Evolutionary conservation across 2,797 vertebrate species (phyloP).

Genomic region (Cuculus canorus): DNA sequence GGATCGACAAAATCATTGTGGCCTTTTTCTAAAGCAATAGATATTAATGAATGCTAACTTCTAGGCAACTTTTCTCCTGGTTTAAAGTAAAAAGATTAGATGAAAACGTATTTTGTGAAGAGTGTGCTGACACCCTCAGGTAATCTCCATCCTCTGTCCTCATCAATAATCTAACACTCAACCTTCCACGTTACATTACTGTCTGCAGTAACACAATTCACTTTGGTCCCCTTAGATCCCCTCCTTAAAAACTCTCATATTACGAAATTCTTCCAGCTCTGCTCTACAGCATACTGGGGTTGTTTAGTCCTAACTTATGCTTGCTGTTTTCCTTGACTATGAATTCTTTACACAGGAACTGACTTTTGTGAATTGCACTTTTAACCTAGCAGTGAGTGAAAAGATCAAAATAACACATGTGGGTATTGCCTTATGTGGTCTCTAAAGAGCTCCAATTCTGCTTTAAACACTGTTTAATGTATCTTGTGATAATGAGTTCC

Average conservation of each 20-base stretch:
- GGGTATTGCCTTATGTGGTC: not conserved
- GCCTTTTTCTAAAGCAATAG: not conserved
- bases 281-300: not conserved
- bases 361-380: slow-evolving; percentile 34
- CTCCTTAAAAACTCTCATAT: slow-evolving; percentile 51
- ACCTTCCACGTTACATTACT: slow-evolving; percentile 13
- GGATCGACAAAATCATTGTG: slow-evolving; percentile 2
- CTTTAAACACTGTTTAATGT: not conserved
- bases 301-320: slow-evolving; percentile 41
- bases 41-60: slow-evolving; percentile 42
- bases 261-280: slow-evolving; percentile 46
- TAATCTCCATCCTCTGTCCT: slow-evolving; percentile 59
- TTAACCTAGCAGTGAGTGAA: slow-evolving; percentile 42
- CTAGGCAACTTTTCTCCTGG: not conserved
- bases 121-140: slow-evolving; percentile 52
- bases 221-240: slow-evolving; percentile 51
- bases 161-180: slow-evolving; percentile 62
- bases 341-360: slow-evolving; percentile 3
- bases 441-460: not conserved
- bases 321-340: slow-evolving; percentile 7
- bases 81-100: slow-evolving; percentile 47
- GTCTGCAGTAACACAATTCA: slow-evolving; percentile 61
- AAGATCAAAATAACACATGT: slow-evolving; percentile 10
- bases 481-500: not conserved
- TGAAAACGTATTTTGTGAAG: slow-evolving; percentile 56